phyloP scores from a whole-genome alignment of 2,888 invertebrate species.

The Adineta ricciae region DNA sequence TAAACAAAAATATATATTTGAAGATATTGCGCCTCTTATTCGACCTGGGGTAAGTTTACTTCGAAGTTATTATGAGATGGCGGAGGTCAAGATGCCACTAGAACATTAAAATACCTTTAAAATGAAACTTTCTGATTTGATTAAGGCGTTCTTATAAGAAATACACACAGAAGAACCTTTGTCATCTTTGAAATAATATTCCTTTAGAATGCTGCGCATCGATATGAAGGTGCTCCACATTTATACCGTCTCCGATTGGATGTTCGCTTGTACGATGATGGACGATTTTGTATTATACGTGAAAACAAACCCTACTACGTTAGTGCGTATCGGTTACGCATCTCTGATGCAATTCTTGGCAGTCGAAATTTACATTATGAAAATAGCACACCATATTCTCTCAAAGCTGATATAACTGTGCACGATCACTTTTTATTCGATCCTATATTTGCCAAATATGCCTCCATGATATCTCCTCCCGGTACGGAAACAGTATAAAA shows the following conservation, averaged over 20 bases:
- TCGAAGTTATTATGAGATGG: too few relatives aligned
- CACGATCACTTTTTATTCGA: not conserved
- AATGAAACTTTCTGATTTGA: too few relatives aligned
- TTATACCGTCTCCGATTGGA: not conserved
- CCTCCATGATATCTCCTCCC: not conserved
- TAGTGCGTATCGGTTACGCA: not conserved
- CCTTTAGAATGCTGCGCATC: not conserved
- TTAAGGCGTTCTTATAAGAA: too few relatives aligned
- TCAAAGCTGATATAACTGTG: not conserved
- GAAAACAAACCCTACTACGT: not conserved
- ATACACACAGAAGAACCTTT: too few relatives aligned
- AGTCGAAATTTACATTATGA: not conserved
- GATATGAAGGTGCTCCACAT: not conserved
- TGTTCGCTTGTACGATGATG: not conserved
- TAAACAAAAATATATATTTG: not conserved
- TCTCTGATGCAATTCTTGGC: not conserved
- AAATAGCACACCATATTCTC: not conserved
- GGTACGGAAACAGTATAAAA: not conserved
- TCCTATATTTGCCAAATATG: not conserved
- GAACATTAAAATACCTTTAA: too few relatives aligned
- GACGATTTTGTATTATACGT: not conserved
- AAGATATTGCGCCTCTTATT: not conserved
- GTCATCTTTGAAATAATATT: not conserved
- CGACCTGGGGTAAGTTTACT: not conserved
- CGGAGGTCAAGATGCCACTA: too few relatives aligned